Base-by-base conservation (phyloP, 2,888 invertebrate species). In the Allolobophora icterica region DNA sequence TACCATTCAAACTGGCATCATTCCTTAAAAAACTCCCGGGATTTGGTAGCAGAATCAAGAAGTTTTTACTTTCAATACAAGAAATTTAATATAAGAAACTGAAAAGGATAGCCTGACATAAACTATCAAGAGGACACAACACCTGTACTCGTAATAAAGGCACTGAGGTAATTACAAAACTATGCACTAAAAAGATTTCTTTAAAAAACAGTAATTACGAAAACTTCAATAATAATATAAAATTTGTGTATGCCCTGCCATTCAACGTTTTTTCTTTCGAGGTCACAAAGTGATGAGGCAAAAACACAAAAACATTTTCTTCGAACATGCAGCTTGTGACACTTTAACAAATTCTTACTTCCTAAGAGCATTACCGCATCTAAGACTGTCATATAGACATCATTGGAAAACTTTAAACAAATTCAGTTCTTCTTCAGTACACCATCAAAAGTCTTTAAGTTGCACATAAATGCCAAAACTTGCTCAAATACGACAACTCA, bases 191-290 rank as follows among this genome's bases (percentile, higher is more conserved):
- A 58, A 71, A 71, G 71, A 71, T 30, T n/a, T 71, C 71, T n/a
- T 21, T 71, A n/a, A n/a, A 71, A 71, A 71, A n/a, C 71, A 71
- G n/a, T 71, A n/a, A 71, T 71, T n/a, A n/a, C 5, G 71, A 71
- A 71, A 30, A 71, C 71, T 71, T 71, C 71, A 71, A 71, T 71
- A 71, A 71, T 71, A 71, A 52, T 71, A n/a, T 71, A n/a, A 71
- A 30, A 71, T n/a, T 52, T 24, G n/a, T 71, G 71, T 71, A 71
- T 71, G 71, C n/a, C 71, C n/a, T 71, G 30, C 8, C 71, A 71
- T 11, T 71, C 71, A 71, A 52, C 52, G 13, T n/a, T n/a, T n/a
- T n/a, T n/a, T n/a, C 30, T 24, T 52, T 24, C 24, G 52, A 52
- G 52, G 52, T 52, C 52, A 52, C 6, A 6, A 71, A n/a, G 8